Evolutionary conservation across 2,113 vertebrate species (phyloP).

Genomic region (Megalops atlanticus): DNA sequence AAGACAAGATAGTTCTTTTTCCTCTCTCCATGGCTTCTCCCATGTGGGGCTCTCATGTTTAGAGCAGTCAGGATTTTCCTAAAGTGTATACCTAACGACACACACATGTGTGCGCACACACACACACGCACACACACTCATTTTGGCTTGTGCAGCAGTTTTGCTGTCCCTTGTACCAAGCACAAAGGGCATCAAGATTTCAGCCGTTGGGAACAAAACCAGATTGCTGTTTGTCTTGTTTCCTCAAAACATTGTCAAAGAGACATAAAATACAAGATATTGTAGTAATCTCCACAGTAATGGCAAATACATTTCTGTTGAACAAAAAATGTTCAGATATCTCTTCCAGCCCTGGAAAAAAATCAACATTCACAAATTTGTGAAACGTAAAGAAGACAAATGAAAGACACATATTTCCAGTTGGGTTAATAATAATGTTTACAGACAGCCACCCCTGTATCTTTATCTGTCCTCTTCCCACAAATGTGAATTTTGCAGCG

Average conservation of each 20-base stretch:
- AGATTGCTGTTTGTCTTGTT: no score
- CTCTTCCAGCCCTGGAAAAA: no score
- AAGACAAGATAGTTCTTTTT: background rate
- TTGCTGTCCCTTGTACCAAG: background rate
- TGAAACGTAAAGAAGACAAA: no score
- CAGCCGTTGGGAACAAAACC: no score
- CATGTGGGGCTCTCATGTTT: background rate
- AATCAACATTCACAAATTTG: background rate
- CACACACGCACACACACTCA: no score
- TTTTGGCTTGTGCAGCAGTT: background rate
- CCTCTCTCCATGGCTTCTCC: no score
- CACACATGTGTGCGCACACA: background rate
- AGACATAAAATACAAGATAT: no score
- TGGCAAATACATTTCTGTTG: no score
- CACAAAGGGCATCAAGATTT: no score
- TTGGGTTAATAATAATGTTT: conserved; percentile 12
- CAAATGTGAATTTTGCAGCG: background rate
- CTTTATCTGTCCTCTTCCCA: conserved; percentile 1
- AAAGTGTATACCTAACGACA: background rate
- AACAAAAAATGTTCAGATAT: no score
- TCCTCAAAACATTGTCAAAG: no score
- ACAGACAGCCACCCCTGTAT: background rate
- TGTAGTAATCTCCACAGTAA: no score
- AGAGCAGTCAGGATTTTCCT: background rate
- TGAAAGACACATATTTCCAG: background rate